Conservation (phyloP, 1,140 invertebrate species). For the Bombus impatiens region DNA sequence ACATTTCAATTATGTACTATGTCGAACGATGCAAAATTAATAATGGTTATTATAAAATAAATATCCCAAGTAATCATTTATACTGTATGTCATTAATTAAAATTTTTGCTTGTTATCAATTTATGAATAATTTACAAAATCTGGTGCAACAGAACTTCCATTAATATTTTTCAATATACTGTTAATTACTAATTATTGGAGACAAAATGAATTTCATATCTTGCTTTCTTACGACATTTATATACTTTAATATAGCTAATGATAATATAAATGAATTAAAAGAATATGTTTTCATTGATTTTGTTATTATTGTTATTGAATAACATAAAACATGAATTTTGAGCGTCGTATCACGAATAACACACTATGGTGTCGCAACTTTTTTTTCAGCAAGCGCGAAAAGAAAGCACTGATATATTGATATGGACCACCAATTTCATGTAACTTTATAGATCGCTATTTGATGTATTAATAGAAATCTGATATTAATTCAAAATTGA, state of each 20-base stretch:
- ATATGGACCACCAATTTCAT: not conserved
- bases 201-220: not conserved
- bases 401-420: no score
- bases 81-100: not conserved
- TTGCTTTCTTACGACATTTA: not conserved
- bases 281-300: no score
- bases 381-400: no score
- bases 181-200: not conserved
- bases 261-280: no score
- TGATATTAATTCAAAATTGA: not conserved
- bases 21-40: not conserved
- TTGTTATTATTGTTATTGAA: no score
- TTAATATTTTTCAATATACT: not conserved
- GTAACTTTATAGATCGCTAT: not conserved
- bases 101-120: not conserved
- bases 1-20: not conserved
- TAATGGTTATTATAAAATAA: not conserved
- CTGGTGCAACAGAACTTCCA: not conserved
- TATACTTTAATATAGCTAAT: not conserved
- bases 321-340: no score
- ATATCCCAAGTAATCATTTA: not conserved
- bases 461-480: not conserved
- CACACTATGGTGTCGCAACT: no score
- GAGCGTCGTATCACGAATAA: no score
- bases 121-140: not conserved